A percentile compares a stretch with the other conserved stretches of the same genome.
Evolutionary conservation across 2,113 vertebrate species (phyloP).

Genomic region (Peromyscus polionotus): DNA sequence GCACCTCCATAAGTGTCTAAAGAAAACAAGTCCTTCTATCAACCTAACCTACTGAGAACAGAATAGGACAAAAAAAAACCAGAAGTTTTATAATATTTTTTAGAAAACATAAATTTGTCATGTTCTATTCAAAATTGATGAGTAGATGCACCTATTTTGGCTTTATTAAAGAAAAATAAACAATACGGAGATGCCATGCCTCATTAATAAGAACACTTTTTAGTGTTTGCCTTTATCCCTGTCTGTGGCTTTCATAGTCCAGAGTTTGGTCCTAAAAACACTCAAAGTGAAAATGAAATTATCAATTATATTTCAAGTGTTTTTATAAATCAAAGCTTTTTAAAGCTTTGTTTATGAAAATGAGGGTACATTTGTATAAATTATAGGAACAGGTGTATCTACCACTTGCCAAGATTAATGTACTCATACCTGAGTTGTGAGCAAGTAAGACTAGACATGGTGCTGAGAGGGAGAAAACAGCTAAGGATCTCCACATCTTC

Average conservation of each 20-base stretch:
- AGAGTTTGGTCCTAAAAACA: neutral
- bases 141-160: neutral
- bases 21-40: neutral
- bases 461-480: neutral
- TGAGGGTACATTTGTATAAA: neutral
- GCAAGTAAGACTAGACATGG: neutral
- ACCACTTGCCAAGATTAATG: slow-evolving; percentile 5
- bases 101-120: neutral
- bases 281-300: slow-evolving; percentile 1
- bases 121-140: neutral
- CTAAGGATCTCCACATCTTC: neutral
- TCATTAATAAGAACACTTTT: neutral
- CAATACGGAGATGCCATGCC: neutral
- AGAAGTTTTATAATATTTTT: neutral
- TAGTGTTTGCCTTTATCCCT: neutral
- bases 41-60: slow-evolving; percentile 6
- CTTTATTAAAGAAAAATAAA: slow-evolving; percentile 28
- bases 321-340: slow-evolving; percentile 8
- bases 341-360: slow-evolving; percentile 16
- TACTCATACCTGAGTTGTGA: neutral
- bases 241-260: neutral
- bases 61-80: neutral
- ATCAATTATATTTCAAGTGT: slow-evolving; percentile 28
- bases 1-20: neutral
- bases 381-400: neutral